phyloP scores from a whole-genome alignment of 2,113 vertebrate genomes.

The Ploceus nigricollis region DNA sequence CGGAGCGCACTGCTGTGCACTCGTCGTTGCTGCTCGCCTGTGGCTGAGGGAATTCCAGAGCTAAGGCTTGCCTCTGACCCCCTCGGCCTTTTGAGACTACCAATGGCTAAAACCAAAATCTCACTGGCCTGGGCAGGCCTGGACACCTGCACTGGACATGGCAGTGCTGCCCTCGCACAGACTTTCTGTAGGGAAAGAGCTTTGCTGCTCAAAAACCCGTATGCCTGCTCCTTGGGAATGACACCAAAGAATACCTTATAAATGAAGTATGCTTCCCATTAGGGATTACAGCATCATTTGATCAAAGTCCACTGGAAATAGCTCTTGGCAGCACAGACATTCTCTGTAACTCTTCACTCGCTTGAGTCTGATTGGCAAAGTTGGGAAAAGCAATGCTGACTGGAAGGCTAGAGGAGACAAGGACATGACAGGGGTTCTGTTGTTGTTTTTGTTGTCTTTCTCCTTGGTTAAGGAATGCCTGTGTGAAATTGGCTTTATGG shows the following conservation, averaged over 20 bases:
- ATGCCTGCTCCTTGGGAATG: slow-evolving; percentile 74
- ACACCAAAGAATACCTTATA: slow-evolving; percentile 79
- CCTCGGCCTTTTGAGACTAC: neutral
- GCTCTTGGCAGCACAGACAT: slow-evolving; percentile 66
- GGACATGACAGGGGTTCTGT: neutral
- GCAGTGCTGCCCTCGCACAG: neutral
- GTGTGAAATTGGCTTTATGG: neutral
- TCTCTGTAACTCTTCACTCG: slow-evolving; percentile 65
- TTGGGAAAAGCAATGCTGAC: neutral
- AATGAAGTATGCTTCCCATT: slow-evolving; percentile 79
- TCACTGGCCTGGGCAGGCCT: neutral
- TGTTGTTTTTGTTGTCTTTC: slow-evolving; percentile 22
- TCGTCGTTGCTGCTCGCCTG: neutral
- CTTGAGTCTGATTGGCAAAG: slow-evolving; percentile 5
- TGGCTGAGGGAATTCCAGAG: neutral
- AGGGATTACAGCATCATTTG: slow-evolving; percentile 76
- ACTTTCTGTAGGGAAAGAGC: neutral
- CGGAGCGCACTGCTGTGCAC: neutral
- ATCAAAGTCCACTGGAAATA: slow-evolving; percentile 82
- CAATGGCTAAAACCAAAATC: neutral
- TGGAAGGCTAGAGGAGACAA: neutral
- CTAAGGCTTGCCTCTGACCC: neutral
- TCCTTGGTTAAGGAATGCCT: neutral
- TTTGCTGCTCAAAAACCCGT: slow-evolving; percentile 30
- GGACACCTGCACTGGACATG: neutral